A percentile compares a stretch with the other conserved stretches of the same genome.
Evolutionary conservation across 2,113 vertebrate species (phyloP).

Genomic region (Engystomops pustulosus): DNA sequence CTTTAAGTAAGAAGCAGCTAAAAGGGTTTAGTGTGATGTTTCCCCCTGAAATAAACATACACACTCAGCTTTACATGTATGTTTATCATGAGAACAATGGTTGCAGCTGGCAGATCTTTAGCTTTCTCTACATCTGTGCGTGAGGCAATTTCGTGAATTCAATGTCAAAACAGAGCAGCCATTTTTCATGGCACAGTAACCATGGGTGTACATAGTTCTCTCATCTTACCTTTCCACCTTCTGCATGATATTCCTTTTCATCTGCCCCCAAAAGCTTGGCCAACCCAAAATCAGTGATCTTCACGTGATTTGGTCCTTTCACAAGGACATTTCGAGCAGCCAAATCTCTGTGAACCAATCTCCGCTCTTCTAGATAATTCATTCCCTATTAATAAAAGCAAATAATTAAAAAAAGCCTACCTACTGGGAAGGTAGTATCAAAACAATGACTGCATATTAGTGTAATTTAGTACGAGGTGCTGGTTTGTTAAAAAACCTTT

Average conservation of each 20-base stretch:
- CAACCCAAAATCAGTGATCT: slow-evolving; percentile 94
- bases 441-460: not conserved
- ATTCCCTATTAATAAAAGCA: slow-evolving; percentile 79
- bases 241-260: slow-evolving; percentile 91
- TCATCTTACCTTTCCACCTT: slow-evolving; percentile 86
- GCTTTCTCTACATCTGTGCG: too few species aligned
- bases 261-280: slow-evolving; percentile 88
- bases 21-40: too few species aligned
- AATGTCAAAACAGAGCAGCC: too few species aligned
- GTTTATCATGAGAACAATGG: too few species aligned
- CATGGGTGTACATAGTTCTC: not conserved
- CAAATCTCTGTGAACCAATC: slow-evolving; percentile 93
- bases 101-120: too few species aligned
- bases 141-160: too few species aligned
- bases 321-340: slow-evolving; percentile 93
- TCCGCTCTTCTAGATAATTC: slow-evolving; percentile 92
- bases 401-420: slow-evolving; percentile 45
- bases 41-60: too few species aligned
- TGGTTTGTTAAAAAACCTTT: too few species aligned
- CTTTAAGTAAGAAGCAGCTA: too few species aligned
- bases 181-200: not conserved
- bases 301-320: slow-evolving; percentile 90
- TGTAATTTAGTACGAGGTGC: too few species aligned
- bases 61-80: too few species aligned
- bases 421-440: too few species aligned